Conservation (phyloP, 2,888 invertebrate species). For the Drosophila ustulata region DNA sequence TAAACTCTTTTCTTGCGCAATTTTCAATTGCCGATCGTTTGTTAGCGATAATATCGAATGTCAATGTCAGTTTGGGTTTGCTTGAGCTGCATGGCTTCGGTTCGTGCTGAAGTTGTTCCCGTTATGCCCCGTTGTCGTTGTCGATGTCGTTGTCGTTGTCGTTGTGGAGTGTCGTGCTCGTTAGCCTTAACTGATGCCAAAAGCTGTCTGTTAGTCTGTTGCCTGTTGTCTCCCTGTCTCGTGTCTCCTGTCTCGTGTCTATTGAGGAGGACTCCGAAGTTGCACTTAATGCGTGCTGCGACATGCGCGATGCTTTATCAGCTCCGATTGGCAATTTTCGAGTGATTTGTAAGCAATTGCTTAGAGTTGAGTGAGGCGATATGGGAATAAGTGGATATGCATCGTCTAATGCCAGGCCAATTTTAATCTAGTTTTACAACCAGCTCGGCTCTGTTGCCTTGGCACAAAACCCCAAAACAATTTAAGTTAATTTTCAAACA, state of each 20-base stretch:
- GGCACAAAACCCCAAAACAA: constrained; percentile 58
- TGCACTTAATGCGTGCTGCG: constrained; percentile 61
- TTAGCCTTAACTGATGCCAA: constrained; percentile 66
- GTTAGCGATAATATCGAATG: constrained; percentile 74
- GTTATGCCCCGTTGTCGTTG: constrained; percentile 41
- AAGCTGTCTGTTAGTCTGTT: constrained; percentile 18
- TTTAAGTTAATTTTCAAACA: constrained; percentile 66
- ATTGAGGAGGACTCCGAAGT: constrained; percentile 30
- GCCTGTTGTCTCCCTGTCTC: neutral
- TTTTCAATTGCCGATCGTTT: constrained; percentile 78
- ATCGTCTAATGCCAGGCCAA: constrained; percentile 43
- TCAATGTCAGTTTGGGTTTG: constrained; percentile 67
- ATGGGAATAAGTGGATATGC: constrained; percentile 4
- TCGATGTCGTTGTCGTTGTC: constrained; percentile 48
- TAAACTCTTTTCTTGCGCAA: constrained; percentile 65
- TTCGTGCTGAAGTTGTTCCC: constrained; percentile 43
- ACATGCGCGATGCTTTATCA: constrained; percentile 67
- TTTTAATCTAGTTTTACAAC: constrained; percentile 47
- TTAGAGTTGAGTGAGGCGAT: constrained; percentile 34
- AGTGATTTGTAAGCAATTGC: constrained; percentile 78
- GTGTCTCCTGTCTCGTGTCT: constrained; percentile 8
- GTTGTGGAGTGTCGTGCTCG: constrained; percentile 19
- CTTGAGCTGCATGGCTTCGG: constrained; percentile 38
- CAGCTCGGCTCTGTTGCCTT: constrained; percentile 4
- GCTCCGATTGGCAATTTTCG: constrained; percentile 68